Evolutionary conservation across 2,888 invertebrate genomes (phyloP).

Genomic region (Allophyes oxyacanthae): DNA sequence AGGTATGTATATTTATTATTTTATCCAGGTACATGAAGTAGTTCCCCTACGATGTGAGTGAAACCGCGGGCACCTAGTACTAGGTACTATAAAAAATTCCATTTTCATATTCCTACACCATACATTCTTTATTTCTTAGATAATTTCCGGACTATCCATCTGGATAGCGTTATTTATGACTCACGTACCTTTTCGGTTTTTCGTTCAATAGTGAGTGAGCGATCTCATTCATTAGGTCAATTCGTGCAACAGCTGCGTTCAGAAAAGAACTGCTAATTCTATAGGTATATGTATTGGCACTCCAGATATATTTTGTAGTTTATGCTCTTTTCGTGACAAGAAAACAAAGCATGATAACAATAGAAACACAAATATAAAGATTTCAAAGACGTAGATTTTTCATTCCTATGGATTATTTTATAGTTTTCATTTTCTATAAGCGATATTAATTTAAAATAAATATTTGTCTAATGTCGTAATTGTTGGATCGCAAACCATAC

Average conservation of each 20-base stretch:
- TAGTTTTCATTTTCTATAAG: background rate
- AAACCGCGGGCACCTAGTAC: no score
- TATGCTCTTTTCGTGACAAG: background rate
- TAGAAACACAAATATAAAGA: background rate
- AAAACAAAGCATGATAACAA: background rate
- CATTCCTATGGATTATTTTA: no score
- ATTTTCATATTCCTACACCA: background rate
- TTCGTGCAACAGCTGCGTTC: conserved; percentile 52
- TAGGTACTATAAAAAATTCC: no score
- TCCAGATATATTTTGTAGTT: background rate
- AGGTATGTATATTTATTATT: no score
- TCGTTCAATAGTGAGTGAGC: conserved; percentile 35
- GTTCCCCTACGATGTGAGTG: no score
- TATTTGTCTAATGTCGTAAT: no score
- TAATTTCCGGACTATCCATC: background rate
- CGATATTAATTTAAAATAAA: no score
- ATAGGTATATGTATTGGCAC: conserved; percentile 1
- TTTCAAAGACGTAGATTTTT: no score
- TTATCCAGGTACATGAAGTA: no score
- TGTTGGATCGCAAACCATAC: no score
- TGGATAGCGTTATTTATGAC: conserved; percentile 7
- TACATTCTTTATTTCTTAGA: background rate
- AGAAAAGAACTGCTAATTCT: conserved; percentile 25
- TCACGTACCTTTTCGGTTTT: conserved; percentile 28
- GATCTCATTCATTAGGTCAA: conserved; percentile 60